These are phyloP conservation scores for Phallusia fumigata DNA, from an alignment of 23 tunicate genomes.

Conservation along the genomic window DNA sequence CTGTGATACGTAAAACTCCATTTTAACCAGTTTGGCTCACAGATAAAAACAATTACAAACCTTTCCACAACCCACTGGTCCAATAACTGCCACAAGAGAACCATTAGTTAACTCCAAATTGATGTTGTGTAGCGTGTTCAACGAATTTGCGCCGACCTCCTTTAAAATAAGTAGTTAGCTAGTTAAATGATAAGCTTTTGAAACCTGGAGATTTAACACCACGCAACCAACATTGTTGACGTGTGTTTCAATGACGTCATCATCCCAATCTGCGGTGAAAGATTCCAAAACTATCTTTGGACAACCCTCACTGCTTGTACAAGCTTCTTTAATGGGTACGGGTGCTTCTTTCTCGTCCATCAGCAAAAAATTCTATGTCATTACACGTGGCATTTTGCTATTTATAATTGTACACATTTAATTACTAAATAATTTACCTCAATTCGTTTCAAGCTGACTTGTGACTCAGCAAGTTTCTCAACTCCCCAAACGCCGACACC, in stretches of 20 bases:
- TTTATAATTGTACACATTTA: neutral
- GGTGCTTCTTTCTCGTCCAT: neutral
- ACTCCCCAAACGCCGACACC: constrained; percentile 39
- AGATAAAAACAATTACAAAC: constrained; percentile 24
- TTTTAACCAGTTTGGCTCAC: too few species aligned
- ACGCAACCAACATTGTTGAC: neutral
- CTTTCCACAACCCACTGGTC: constrained; percentile 83
- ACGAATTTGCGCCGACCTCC: neutral
- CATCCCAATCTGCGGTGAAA: neutral
- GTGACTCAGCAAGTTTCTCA: constrained; percentile 51
- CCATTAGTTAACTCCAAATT: constrained; percentile 25
- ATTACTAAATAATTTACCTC: constrained; percentile 18
- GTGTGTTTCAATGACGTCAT: neutral
- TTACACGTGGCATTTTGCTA: too few species aligned
- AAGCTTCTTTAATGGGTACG: neutral
- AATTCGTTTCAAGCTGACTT: constrained; percentile 44
- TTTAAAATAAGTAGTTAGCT: neutral
- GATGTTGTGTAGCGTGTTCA: constrained; percentile 22
- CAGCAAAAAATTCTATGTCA: neutral
- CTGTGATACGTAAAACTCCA: neutral
- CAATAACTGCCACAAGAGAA: constrained; percentile 54
- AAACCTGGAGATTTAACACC: neutral
- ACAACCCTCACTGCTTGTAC: neutral
- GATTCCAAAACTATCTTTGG: neutral
- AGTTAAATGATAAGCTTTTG: neutral